Base-by-base conservation (phyloP, 2,797 vertebrate species). In the Sebastes steindachneri region DNA sequence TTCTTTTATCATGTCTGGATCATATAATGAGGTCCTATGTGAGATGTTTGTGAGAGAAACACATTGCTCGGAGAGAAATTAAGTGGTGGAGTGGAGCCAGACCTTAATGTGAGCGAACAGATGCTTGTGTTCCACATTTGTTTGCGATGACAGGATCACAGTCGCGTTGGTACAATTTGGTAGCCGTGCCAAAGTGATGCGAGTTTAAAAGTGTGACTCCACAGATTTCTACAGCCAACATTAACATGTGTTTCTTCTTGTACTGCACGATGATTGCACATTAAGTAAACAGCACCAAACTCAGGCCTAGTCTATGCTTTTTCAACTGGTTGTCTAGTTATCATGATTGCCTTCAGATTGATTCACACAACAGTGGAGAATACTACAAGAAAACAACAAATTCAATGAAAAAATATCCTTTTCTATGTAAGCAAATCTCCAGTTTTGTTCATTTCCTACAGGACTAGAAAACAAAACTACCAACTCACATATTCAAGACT, bases 111-210 rank as follows among this genome's bases (percentile, higher is more conserved):
- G 72, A 85, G 53, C 3, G 45, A 88, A 86, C 89, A 86, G 86
- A 84, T 79, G 80, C 79, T 75, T 3, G 31, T 60, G 60, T 74
- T 89, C 73, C 75, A 86, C 69, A 75, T 77, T 85, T 71, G 74
- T 66, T 53, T 60, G 75, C 28, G 9, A 33, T 81, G 64, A 63
- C 69, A 75, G 64, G 55, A 75, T 77, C 73, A 62, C 71, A 58
- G 57, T 68, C 9, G 1, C 73, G 33, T 41, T 68, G 65, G 33
- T 51, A 64, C 74, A 51, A 7, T 25, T 71, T 33, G 68, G 62
- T n/a, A 21, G 63, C 72, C 7, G 9, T 59, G 82, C 68, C 69
- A 73, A 57, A 48, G 41, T 29, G 28, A 63, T 14, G 15, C n/a
- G 21, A 72, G 15, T 63, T 65, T 60, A 25, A 76, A 82, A 64